Evolutionary conservation across 92 coral and sea anemone species (phyloP).

Genomic region (Zoanthus sansibaricus): DNA sequence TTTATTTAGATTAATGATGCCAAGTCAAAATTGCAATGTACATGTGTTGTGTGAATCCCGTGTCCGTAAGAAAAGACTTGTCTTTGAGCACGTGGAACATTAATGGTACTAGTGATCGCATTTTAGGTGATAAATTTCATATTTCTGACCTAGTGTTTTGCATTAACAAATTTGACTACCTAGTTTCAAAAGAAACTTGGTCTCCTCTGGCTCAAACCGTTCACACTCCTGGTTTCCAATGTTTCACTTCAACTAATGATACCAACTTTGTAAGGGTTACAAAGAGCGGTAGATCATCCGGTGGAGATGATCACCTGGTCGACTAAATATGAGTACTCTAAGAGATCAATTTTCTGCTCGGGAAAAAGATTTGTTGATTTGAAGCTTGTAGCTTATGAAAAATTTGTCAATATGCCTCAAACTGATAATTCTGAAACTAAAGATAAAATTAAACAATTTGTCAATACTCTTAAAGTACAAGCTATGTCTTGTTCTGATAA

Average conservation of each 20-base stretch:
- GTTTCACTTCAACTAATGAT: not conserved
- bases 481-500: not conserved
- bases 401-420: too few relatives aligned
- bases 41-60: too few relatives aligned
- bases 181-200: not conserved
- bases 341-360: slow-evolving; percentile 3
- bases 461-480: not conserved
- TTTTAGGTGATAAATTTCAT: slow-evolving; percentile 11
- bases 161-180: not conserved
- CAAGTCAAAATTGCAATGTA: not conserved
- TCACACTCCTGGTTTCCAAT: slow-evolving; percentile 6
- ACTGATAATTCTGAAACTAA: not conserved
- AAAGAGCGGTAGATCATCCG: too few relatives aligned
- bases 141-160: not conserved
- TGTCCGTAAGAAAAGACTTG: too few relatives aligned
- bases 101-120: not conserved
- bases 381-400: not conserved
- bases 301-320: too few relatives aligned
- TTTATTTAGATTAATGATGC: slow-evolving; percentile 18
- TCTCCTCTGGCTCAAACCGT: not conserved
- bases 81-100: not conserved
- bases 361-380: slow-evolving; percentile 16
- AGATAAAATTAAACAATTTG: slow-evolving; percentile 9
- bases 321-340: not conserved
- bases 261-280: too few relatives aligned